phyloP scores from a whole-genome alignment of 2,888 invertebrate species.

The Ormyrus nitidulus region DNA sequence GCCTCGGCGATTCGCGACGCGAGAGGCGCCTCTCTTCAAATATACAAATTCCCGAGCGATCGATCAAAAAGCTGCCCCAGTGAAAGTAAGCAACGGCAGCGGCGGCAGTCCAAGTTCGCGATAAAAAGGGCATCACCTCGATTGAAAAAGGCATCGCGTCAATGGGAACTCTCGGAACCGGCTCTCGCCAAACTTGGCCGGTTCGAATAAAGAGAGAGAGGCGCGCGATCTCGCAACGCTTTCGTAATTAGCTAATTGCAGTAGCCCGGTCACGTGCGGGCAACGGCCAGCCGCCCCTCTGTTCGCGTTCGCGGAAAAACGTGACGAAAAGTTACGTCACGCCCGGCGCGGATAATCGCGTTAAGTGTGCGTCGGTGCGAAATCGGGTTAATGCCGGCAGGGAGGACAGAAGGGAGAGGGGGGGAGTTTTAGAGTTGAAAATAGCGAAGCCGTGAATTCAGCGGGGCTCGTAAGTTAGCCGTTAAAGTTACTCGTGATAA shows the following conservation, averaged over 20 bases:
- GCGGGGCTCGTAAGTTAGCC: slow-evolving; percentile 23
- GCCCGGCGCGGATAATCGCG: slow-evolving; percentile 33
- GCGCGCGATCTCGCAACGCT: background rate
- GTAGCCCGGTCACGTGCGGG: background rate
- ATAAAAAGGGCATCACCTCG: too few species aligned
- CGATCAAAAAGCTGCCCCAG: too few species aligned
- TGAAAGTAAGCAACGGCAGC: too few species aligned
- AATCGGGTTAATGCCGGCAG: slow-evolving; percentile 37
- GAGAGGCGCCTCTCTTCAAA: too few species aligned
- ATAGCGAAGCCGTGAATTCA: slow-evolving; percentile 21
- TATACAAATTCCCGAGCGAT: too few species aligned
- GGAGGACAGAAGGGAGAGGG: slow-evolving; percentile 2
- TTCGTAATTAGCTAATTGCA: slow-evolving; percentile 31
- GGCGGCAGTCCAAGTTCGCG: too few species aligned
- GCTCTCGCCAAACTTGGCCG: background rate
- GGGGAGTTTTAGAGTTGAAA: slow-evolving; percentile 31
- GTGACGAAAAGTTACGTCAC: slow-evolving; percentile 21
- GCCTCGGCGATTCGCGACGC: too few species aligned
- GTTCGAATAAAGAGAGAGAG: too few species aligned
- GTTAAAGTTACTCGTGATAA: slow-evolving; percentile 42
- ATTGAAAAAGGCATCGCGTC: background rate
- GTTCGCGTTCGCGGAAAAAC: background rate
- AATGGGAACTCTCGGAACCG: background rate
- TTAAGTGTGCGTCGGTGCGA: slow-evolving; percentile 14
- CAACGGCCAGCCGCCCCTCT: background rate